Percentiles rank a stretch among this genome's conserved stretches.
Evolutionary conservation across 2,113 vertebrate species (phyloP).

Genomic region (Raja brachyura): DNA sequence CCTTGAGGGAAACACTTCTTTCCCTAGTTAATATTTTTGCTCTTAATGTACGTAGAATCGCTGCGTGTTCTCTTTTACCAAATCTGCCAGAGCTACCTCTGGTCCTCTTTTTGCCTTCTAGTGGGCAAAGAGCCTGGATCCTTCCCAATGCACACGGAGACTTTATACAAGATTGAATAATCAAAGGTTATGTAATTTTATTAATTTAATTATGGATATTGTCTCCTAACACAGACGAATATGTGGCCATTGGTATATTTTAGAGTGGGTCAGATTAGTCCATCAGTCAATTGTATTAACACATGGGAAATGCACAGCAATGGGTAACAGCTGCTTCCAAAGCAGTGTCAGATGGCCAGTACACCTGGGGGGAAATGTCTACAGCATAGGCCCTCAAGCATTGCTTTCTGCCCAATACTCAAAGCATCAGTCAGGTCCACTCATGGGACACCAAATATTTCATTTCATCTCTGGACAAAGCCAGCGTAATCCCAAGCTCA

Average conservation of each 20-base stretch:
- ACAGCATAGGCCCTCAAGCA: not conserved
- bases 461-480: not conserved
- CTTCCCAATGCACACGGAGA: not conserved
- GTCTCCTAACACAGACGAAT: no score
- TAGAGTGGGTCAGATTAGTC: not conserved
- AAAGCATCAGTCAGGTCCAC: not conserved
- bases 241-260: not conserved
- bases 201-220: not conserved
- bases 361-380: not conserved
- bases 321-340: not conserved
- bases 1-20: no score
- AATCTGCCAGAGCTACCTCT: no score
- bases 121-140: not conserved
- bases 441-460: not conserved
- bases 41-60: no score
- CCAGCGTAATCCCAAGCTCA: not conserved
- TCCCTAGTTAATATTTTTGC: no score
- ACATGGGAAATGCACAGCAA: not conserved
- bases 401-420: not conserved
- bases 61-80: no score
- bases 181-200: not conserved
- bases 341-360: conserved; percentile 8
- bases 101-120: no score
- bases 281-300: not conserved
- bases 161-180: not conserved